These are phyloP conservation scores for Corbicula japonica DNA, from an alignment of 2,888 invertebrate species.

Conservation along the genomic window DNA sequence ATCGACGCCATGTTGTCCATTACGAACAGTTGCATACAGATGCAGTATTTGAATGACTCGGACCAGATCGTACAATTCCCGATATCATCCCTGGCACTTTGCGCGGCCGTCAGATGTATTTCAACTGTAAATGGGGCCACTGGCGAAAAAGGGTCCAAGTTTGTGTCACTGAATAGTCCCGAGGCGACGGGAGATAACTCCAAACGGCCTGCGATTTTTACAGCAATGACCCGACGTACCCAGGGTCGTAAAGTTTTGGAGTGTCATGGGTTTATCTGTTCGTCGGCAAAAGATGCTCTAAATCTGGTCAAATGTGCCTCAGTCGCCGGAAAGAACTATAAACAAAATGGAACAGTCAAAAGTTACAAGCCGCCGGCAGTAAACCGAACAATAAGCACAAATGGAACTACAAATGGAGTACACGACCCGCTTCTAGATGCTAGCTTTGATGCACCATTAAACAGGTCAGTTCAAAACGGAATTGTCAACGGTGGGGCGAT, in stretches of 20 bases:
- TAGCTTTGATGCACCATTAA: constrained; percentile 16
- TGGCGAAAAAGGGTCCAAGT: constrained; percentile 74
- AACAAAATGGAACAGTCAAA: constrained; percentile 45
- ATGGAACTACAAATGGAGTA: constrained; percentile 15
- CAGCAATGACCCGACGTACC: constrained; percentile 84
- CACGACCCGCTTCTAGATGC: constrained; percentile 17
- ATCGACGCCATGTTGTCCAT: constrained; percentile 95
- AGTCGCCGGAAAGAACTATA: constrained; percentile 68
- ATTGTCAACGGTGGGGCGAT: constrained; percentile 49
- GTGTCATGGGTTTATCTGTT: constrained; percentile 85
- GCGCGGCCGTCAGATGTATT: constrained; percentile 85
- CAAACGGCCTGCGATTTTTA: constrained; percentile 85
- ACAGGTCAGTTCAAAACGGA: constrained; percentile 38
- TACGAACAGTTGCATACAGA: constrained; percentile 96
- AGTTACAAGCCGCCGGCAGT: constrained; percentile 23
- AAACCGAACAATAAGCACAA: not conserved
- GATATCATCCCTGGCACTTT: constrained; percentile 83
- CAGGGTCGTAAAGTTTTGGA: constrained; percentile 85
- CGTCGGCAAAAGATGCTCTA: constrained; percentile 97
- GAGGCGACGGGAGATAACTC: constrained; percentile 74
- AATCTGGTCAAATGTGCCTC: constrained; percentile 94
- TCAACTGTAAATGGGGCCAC: constrained; percentile 72
- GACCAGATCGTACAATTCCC: constrained; percentile 84
- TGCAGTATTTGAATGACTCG: constrained; percentile 93
- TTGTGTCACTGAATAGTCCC: constrained; percentile 84